Evolutionary conservation across 1,140 invertebrate species (phyloP), one percentile per base, ranked within the genome.

Genomic region (Theocolax elegans): DNA sequence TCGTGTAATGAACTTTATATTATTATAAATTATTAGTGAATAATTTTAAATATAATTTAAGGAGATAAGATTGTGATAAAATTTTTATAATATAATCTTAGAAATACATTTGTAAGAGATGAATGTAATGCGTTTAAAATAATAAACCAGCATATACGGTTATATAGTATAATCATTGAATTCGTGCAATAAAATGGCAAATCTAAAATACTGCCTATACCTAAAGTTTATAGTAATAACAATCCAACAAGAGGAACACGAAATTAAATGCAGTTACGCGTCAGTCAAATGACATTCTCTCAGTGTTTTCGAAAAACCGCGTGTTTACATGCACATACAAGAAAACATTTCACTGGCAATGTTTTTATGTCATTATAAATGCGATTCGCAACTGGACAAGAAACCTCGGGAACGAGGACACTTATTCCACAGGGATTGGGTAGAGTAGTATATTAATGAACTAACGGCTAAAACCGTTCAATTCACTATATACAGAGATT

Each of bases 361-460:
- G n/a, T 67, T n/a, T n/a, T 58, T 66, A 48, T 53, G 40, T 25
- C 40, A 56, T 54, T 44, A 44, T n/a, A 21, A 66, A 66, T 42
- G 35, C n/a, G 60, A 65, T 65, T 17, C 62, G 17, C 42, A 35
- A 27, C 27, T 8, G 1, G n/a, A 65, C 25, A 58, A 58, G 56
- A 59, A 40, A 60, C 40, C 54, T n/a, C 48, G 48, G 29, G 48
- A 60, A 60, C 51, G 25, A 27, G 38, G 51, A 66, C 64, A 56
- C 46, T 56, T 65, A 31, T 64, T 46, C 38, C 63, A 27, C 63
- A n/a, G 17, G 40, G 64, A 66, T 66, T 66, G 40, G 38, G 51
- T 8, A 17, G 17, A 56, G 35, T 25, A 40, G 38, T n/a, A n/a
- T 54, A 66, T 66, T 66, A 66, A 66, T 66, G 64, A 56, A 56